These are phyloP conservation scores for Cercopithecus mitis DNA, from an alignment of 2,797 vertebrate species.

Conservation along the genomic window DNA sequence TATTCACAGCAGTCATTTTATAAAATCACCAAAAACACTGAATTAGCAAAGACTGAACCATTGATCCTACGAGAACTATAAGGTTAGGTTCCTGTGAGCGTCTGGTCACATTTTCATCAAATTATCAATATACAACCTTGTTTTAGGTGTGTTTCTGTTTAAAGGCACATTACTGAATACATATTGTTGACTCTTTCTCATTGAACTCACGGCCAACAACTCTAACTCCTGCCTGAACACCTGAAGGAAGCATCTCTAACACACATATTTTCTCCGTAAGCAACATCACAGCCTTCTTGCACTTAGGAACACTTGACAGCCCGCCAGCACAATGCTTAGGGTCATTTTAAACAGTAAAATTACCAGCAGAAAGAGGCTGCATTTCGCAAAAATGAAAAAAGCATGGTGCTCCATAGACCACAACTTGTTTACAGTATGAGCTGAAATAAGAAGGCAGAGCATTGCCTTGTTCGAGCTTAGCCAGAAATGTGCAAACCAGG, in stretches of 20 bases:
- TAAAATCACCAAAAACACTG: background rate
- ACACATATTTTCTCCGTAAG: background rate
- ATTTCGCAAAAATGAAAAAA: background rate
- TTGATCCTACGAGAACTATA: rapidly evolving
- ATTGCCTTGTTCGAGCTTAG: background rate
- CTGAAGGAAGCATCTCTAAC: background rate
- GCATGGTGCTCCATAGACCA: background rate
- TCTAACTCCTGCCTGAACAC: too few relatives aligned
- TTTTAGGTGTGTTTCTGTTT: background rate
- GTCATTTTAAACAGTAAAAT: background rate
- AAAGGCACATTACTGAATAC: background rate
- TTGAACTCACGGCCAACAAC: background rate
- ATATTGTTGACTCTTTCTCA: background rate
- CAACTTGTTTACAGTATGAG: background rate
- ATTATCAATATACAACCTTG: background rate
- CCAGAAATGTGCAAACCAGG: background rate
- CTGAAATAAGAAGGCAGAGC: background rate
- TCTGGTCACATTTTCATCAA: background rate
- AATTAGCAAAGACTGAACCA: background rate
- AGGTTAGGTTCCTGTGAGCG: background rate
- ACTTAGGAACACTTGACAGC: too few relatives aligned
- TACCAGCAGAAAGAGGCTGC: background rate
- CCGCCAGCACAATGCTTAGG: too few relatives aligned
- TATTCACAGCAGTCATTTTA: too few relatives aligned
- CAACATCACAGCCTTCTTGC: background rate